Evolutionary conservation across 2,797 vertebrate species (phyloP), one percentile per base, ranked within the genome.

Genomic region (Cynodonichthys magdalenae): DNA sequence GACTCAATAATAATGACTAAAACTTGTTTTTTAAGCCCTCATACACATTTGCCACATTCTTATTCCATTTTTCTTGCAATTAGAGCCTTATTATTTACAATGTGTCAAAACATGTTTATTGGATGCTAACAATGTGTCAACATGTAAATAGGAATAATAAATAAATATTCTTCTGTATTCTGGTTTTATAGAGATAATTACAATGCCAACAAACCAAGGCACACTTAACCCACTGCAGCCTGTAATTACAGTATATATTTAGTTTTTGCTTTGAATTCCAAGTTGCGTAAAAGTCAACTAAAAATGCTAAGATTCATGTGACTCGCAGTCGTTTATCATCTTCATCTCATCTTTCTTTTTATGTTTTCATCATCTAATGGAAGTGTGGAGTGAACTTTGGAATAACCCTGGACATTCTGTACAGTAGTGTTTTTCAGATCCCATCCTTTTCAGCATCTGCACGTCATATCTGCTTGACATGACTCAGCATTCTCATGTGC

Each of bases 381-480:
- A 54, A 39, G 15, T 66, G 58, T 79, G 53, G 36, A 55, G 20
- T 65, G 48, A 20, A 5, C 42, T 51, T 63, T 39, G 50, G 9
- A 63, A 18, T 20, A 51, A 63, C 74, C 24, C 53, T 49, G 17
- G 51, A 48, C 50, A 49, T 64, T 49, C 2, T 53, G 15, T 61
- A 41, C 19, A n/a, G 10, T n/a, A 17, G 51, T 59, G 20, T 51
- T 59, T 67, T 53, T 65, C 36, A 31, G 50, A 66, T 73, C 42
- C 5, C 57, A 17, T 75, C 58, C 71, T 69, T 77, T 82, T 68
- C 53, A 68, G 71, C 59, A 41, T 48, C 45, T 68, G 12, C 41
- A 28, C 51, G 59, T 80, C 66, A 56, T 60, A 63, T 50, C 58
- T 39, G 45, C 65, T 29, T 39, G 63, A 73, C 50, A 48, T 59